A percentile compares a stretch with the other conserved stretches of the same genome.
These are phyloP conservation scores for Lydus trimaculatus DNA, from an alignment of 2,888 invertebrate species.

Conservation along the genomic window DNA sequence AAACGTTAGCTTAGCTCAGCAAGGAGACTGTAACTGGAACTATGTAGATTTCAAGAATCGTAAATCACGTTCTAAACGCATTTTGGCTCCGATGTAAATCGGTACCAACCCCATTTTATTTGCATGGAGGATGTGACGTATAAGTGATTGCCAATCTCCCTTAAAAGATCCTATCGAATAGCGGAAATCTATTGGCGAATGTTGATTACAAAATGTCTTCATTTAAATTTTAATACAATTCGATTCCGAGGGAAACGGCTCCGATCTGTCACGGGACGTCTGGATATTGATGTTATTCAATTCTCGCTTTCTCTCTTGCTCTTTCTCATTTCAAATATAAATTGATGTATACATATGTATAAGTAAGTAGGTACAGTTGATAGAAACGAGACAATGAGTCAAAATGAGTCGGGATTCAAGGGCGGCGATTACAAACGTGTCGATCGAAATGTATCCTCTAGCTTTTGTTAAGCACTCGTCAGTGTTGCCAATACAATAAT, in stretches of 20 bases:
- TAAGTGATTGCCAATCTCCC: conserved; percentile 59
- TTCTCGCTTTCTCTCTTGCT: neutral
- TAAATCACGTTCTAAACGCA: conserved; percentile 52
- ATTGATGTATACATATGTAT: conserved; percentile 7
- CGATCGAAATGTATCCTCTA: conserved; percentile 5
- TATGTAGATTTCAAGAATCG: conserved; percentile 35
- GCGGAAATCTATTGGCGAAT: conserved; percentile 61
- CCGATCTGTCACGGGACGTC: conserved; percentile 42
- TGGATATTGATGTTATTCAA: conserved; percentile 38
- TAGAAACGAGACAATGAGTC: conserved; percentile 20
- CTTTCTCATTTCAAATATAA: neutral
- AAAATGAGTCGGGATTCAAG: conserved; percentile 27
- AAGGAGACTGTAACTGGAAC: conserved; percentile 37
- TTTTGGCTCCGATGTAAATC: conserved; percentile 50
- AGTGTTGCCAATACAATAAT: conserved; percentile 41
- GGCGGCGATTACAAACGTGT: too few relatives aligned
- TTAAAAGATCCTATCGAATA: conserved; percentile 52
- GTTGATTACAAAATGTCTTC: conserved; percentile 60
- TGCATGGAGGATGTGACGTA: conserved; percentile 61
- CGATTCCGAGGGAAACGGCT: conserved; percentile 48
- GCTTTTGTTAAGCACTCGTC: neutral
- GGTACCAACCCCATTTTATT: conserved; percentile 57
- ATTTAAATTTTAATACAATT: conserved; percentile 61
- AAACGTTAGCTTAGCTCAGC: conserved; percentile 55
- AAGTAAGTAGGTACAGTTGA: too few relatives aligned